Base-by-base conservation (phyloP, 1,140 invertebrate genomes). In the Brachionus rotundiformis region DNA sequence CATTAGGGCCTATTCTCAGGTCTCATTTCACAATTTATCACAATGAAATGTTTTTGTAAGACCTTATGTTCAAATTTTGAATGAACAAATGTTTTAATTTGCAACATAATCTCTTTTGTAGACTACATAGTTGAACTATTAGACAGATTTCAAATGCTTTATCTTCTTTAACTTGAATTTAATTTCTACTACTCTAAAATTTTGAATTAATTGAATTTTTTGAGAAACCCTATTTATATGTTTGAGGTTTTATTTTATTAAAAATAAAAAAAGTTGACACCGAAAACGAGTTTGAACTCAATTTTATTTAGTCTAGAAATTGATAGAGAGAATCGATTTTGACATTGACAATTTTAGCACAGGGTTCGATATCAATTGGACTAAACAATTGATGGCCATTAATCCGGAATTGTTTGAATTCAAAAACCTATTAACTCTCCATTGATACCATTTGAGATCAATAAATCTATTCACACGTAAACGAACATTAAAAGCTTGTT, bases 391-490 rank as follows among this genome's bases (percentile, higher is more conserved):
- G 47, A 54, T 6, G 47, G 47, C 47, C 29, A 29, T 63, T 29
- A 63, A 29, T 63, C 61, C 61, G 61, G 61, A 63, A 63, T 68
- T 68, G 63, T 68, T 36, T 19, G 33, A 68, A n/a, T 63, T 63
- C 29, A 63, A 63, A 68, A 68, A 33, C 29, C 31, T 36, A 68
- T 68, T 68, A 31, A 68, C 13, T 68, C 63, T 68, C 33, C 36
- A 68, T 68, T 68, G 63, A 68, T 68, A 68, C 63, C 61, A 63
- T 36, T 68, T 36, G 16, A 39, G 63, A 68, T 68, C 63, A 68
- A 68, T 68, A 68, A 68, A 68, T 68, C 63, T 68, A 68, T 68
- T 68, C 63, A 68, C 13, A 68, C 63, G 61, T 63, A 63, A 63
- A 63, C 61, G 61, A n/a, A 63, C 16, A 29, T 29, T 63, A 63